phyloP scores from a whole-genome alignment of 2,113 vertebrate species.

The Neodontobutis hainanensis region DNA sequence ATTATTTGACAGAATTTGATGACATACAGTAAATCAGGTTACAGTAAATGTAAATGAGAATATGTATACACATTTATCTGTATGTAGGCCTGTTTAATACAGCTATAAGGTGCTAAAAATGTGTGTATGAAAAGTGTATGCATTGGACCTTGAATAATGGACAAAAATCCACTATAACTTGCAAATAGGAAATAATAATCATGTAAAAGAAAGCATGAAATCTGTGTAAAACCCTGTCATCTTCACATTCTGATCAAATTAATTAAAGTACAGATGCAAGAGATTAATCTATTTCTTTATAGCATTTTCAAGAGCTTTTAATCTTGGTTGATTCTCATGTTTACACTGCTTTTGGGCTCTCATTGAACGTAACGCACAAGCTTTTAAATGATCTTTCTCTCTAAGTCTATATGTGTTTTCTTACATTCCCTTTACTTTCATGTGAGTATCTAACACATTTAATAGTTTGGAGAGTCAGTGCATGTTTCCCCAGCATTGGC shows the following conservation, averaged over 20 bases:
- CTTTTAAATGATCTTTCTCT: slow-evolving; percentile 12
- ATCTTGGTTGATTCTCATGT: slow-evolving; percentile 13
- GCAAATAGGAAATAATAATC: no score
- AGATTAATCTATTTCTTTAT: slow-evolving; percentile 7
- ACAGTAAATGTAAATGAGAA: no score
- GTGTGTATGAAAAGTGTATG: no score
- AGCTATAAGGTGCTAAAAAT: no score
- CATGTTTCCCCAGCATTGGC: slow-evolving; percentile 26
- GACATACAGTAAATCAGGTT: no score
- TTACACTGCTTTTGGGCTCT: slow-evolving; percentile 19
- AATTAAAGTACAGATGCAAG: slow-evolving; percentile 8
- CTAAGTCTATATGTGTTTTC: slow-evolving; percentile 1
- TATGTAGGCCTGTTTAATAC: no score
- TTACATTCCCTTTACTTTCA: not conserved
- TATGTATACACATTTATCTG: no score
- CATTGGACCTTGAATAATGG: no score
- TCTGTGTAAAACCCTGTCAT: not conserved
- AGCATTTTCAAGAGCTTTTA: slow-evolving; percentile 19
- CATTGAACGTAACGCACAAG: slow-evolving; percentile 20
- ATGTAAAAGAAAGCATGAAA: no score
- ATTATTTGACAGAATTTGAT: no score
- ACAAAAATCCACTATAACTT: no score
- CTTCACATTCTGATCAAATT: not conserved
- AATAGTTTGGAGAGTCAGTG: slow-evolving; percentile 15
- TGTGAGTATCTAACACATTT: slow-evolving; percentile 14